Evolutionary conservation across 2,888 invertebrate species (phyloP).

Genomic region (Drosophila siamana): DNA sequence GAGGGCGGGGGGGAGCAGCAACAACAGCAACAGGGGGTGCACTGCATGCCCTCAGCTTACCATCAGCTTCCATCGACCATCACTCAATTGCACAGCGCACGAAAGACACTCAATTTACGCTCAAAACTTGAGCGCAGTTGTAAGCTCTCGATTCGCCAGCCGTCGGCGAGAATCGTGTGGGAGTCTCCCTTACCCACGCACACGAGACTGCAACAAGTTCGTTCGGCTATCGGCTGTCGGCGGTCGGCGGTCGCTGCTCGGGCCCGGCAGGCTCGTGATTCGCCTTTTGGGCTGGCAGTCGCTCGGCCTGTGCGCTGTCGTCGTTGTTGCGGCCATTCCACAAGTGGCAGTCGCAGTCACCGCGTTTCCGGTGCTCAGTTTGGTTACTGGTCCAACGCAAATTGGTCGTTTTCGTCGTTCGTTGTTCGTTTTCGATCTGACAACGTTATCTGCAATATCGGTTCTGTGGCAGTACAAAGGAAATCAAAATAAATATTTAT

Average conservation of each 20-base stretch:
- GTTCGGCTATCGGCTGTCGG: too few relatives aligned
- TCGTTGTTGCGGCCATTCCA: constrained; percentile 71
- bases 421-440: constrained; percentile 27
- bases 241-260: constrained; percentile 52
- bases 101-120: constrained; percentile 38
- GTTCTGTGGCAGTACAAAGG: constrained; percentile 6
- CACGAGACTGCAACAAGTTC: constrained; percentile 40
- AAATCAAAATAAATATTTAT: not conserved
- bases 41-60: constrained; percentile 28
- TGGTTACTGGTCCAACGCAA: constrained; percentile 56
- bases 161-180: constrained; percentile 56
- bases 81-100: constrained; percentile 45
- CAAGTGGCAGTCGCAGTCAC: constrained; percentile 79
- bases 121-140: constrained; percentile 45
- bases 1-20: constrained; percentile 30
- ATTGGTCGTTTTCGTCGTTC: constrained; percentile 36
- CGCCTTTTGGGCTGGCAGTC: constrained; percentile 51
- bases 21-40: constrained; percentile 29
- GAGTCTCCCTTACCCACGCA: constrained; percentile 45
- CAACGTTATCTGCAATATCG: constrained; percentile 9
- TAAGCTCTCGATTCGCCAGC: constrained; percentile 65
- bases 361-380: constrained; percentile 81
- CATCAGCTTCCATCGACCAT: constrained; percentile 42
- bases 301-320: constrained; percentile 34
- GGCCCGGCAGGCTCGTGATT: constrained; percentile 66